Conservation (phyloP, 2,888 invertebrate genomes). For the Horisme vitalbata region DNA sequence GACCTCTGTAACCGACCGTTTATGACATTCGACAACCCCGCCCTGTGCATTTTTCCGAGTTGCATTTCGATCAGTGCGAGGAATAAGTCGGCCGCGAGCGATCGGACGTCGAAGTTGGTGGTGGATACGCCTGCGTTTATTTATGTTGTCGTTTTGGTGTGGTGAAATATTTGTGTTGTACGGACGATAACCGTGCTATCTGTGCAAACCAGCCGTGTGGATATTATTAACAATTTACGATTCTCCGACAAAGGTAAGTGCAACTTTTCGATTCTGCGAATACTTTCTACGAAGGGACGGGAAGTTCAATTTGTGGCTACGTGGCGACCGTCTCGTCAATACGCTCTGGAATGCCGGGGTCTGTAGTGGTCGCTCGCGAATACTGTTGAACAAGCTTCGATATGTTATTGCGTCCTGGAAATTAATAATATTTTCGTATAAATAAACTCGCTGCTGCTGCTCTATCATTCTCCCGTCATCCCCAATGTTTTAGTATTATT, state of each 20-base stretch:
- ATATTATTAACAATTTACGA: slow-evolving; percentile 73
- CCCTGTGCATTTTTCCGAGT: slow-evolving; percentile 77
- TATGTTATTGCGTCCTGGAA: too few species aligned
- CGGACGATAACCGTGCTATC: slow-evolving; percentile 81
- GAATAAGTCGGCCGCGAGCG: slow-evolving; percentile 61
- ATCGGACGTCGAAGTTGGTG: slow-evolving; percentile 51
- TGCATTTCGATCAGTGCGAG: slow-evolving; percentile 74
- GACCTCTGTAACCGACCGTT: slow-evolving; percentile 77
- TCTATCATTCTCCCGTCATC: too few species aligned
- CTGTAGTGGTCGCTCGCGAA: slow-evolving; percentile 39
- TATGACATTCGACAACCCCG: slow-evolving; percentile 80
- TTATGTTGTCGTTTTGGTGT: slow-evolving; percentile 82
- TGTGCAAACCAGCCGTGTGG: slow-evolving; percentile 76
- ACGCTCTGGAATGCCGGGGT: slow-evolving; percentile 56
- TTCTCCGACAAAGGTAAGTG: slow-evolving; percentile 71
- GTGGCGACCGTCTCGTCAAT: slow-evolving; percentile 66
- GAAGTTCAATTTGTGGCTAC: slow-evolving; percentile 62
- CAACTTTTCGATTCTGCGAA: slow-evolving; percentile 54
- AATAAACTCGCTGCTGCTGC: too few species aligned
- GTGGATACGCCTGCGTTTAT: slow-evolving; percentile 73
- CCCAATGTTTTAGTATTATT: too few species aligned
- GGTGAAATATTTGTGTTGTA: slow-evolving; percentile 80
- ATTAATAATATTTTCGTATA: too few species aligned
- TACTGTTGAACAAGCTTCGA: slow-evolving; percentile 26
- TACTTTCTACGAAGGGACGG: slow-evolving; percentile 44